Percentiles rank a stretch among this genome's conserved stretches.
Conservation (phyloP, 2,113 vertebrate species). For the Dromaius novaehollandiae region DNA sequence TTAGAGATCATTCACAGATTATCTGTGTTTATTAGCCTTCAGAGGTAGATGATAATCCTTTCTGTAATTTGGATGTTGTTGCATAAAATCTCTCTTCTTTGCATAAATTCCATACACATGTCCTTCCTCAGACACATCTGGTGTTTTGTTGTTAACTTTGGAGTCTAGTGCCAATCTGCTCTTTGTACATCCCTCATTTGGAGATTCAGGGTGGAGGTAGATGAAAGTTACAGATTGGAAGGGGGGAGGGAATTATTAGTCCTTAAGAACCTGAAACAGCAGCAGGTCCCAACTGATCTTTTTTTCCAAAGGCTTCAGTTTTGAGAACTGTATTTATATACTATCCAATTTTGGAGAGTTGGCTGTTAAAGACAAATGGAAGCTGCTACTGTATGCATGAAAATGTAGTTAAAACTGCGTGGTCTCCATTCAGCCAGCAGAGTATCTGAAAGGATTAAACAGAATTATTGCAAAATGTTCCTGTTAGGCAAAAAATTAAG, state of each 20-base stretch:
- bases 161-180: not conserved
- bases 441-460: not conserved
- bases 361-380: not conserved
- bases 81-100: not conserved
- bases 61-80: not conserved
- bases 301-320: not conserved
- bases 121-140: not conserved
- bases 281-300: not conserved
- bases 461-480: not conserved
- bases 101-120: accelerated
- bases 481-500: not conserved
- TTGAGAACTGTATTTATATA: not conserved
- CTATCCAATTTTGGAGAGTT: not conserved
- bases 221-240: not conserved
- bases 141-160: not conserved
- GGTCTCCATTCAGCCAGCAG: not conserved
- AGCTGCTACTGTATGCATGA: not conserved
- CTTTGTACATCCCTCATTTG: not conserved
- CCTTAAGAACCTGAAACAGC: not conserved
- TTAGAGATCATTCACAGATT: not conserved
- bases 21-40: not conserved
- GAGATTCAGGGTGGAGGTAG: not conserved
- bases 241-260: not conserved
- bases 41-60: not conserved
- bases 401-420: not conserved